phyloP scores from a whole-genome alignment of 2,888 invertebrate genomes.

The Brassicogethes aeneus region DNA sequence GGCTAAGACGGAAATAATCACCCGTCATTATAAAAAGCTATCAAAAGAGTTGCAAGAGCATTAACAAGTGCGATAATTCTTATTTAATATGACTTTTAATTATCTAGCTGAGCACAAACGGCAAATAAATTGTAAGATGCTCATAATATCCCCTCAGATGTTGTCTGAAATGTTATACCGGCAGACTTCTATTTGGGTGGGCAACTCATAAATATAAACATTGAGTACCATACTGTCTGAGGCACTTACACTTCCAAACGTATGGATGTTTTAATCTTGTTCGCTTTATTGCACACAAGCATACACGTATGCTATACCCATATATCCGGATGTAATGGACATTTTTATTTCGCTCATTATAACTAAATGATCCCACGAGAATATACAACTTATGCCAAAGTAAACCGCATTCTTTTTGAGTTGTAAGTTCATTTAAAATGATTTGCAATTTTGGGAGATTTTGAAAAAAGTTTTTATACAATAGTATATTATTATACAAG shows the following conservation, averaged over 20 bases:
- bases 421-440: too few relatives aligned
- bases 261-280: not conserved
- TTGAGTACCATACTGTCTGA: constrained; percentile 20
- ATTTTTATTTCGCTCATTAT: not conserved
- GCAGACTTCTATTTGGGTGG: constrained; percentile 27
- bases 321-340: not conserved
- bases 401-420: too few relatives aligned
- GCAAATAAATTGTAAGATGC: constrained; percentile 21
- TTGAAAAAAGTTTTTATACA: too few relatives aligned
- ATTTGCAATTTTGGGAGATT: too few relatives aligned
- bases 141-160: constrained; percentile 15
- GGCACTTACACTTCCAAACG: not conserved
- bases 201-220: constrained; percentile 26
- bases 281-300: not conserved
- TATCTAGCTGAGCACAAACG: constrained; percentile 24
- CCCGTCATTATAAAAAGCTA: constrained; percentile 9
- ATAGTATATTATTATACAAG: too few relatives aligned
- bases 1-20: constrained; percentile 4
- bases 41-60: constrained; percentile 10
- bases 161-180: constrained; percentile 22
- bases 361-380: not conserved
- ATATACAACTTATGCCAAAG: too few relatives aligned
- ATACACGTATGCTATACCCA: not conserved
- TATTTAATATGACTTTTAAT: constrained; percentile 37
- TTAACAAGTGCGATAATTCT: constrained; percentile 32